These are phyloP conservation scores for Hylaeus volcanicus DNA, from an alignment of 1,140 invertebrate genomes.

Conservation along the genomic window DNA sequence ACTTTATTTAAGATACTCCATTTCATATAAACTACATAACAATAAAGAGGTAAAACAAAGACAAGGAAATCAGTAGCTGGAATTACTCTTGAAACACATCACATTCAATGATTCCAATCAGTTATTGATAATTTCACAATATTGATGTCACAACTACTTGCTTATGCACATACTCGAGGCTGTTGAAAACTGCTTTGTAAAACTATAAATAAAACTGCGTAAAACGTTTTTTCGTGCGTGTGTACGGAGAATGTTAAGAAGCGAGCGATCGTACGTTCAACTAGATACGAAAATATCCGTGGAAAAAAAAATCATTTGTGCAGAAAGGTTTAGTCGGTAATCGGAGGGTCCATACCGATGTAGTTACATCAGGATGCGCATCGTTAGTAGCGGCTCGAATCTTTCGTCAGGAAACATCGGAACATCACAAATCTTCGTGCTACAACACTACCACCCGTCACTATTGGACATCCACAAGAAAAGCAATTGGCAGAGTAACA, in stretches of 20 bases:
- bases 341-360: slow-evolving; percentile 45
- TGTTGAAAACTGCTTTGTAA: slow-evolving; percentile 15
- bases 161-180: neutral
- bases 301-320: slow-evolving; percentile 45
- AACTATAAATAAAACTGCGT: slow-evolving; percentile 41
- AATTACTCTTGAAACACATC: neutral
- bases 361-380: slow-evolving; percentile 50
- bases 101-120: neutral
- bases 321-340: slow-evolving; percentile 40
- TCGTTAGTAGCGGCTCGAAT: slow-evolving; percentile 34
- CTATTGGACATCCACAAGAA: slow-evolving; percentile 20
- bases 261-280: neutral
- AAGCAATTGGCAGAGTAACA: slow-evolving; percentile 31
- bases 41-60: neutral
- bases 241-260: neutral
- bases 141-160: slow-evolving; percentile 18
- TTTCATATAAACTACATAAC: neutral
- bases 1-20: neutral
- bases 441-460: slow-evolving; percentile 44
- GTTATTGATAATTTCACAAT: slow-evolving; percentile 12
- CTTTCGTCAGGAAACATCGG: slow-evolving; percentile 39
- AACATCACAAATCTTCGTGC: slow-evolving; percentile 38
- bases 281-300: slow-evolving; percentile 40
- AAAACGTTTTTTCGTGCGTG: slow-evolving; percentile 9
- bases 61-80: neutral